Base-by-base conservation (phyloP, 2,113 vertebrate species). In the Deroptyus accipitrinus region DNA sequence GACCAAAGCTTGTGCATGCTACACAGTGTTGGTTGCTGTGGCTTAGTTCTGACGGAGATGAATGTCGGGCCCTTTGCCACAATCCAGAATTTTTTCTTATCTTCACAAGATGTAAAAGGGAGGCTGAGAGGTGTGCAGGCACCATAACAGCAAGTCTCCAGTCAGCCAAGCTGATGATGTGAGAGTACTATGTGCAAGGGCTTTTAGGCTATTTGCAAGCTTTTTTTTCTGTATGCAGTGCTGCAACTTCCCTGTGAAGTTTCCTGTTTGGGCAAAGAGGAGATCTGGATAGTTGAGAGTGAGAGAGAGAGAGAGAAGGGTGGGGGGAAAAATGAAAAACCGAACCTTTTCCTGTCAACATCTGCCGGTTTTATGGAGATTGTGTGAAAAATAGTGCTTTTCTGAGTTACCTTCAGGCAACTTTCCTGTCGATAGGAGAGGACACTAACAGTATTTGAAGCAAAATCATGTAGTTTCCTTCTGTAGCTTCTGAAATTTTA, bases 261-360 rank as follows among this genome's bases (percentile, higher is more conserved):
- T 96, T 95, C 90, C 83, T 95, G 85, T 94, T 92, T 88, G 80
- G 80, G 72, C 72, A 64, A 92, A 92, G 83, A 67, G 68, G 83
- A 72, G 88, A 70, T 92, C 48, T 86, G 88, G 80, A 51, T 88
- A 88, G 72, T 48, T 90, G 54, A 74, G n/a, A n/a, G n/a, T n/a
- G 49, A 72, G 79, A 61, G 24, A 22, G 5, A 33, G 5, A n/a
- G 55, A 59, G 33, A 35, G 57, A 23, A 59, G 57, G 33, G 33
- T 57, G 33, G 20, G 22, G 57, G 20, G 22, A 16, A 59, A n/a
- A 59, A 16, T n/a, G 33, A 78, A 95, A 87, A 0, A 13, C 17
- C 63, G 42, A 49, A 22, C 63, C 49, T 86, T 94, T 92, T 96
- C 73, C 80, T 74, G 83, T 94, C 90, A 95, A 37, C 66, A 88